Evolutionary conservation across 2,888 invertebrate genomes (phyloP), one percentile per base, ranked within the genome.

Genomic region (Tuberolachnus salignus): DNA sequence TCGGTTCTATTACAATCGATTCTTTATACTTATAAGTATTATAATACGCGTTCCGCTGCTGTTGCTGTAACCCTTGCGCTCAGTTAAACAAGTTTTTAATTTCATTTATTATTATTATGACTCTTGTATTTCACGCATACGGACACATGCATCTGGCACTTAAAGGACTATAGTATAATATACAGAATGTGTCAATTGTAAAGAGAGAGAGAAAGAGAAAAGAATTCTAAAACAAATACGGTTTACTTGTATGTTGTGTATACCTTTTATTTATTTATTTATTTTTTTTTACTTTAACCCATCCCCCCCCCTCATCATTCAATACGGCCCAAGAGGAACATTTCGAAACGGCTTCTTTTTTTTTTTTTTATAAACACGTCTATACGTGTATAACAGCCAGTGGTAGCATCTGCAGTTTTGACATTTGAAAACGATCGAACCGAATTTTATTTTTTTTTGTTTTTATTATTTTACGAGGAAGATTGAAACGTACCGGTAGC

Each of bases 371-470:
- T 16, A 42, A 70, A 61, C 34, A 61, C 72, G 3, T 49, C 4
- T 63, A 42, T 8, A 10, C 19, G 8, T 26, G 23, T 14, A 26
- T n/a, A 67, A 49, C 49, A 61, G 6, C 6, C 34, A 34, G 34
- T 6, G 6, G 61, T 46, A 23, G n/a, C 46, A 19, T 49, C 34
- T 19, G 46, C 13, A 6, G 0, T 72, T 34, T 72, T 61, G 72
- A 61, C 61, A 72, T 72, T 72, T 61, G 34, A 49, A 49, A 61
- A 61, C 72, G 72, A 61, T 61, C 72, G 21, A 61, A 34, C 26
- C 0, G 13, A 71, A 46, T 71, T n/a, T 46, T 26, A 23, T 11
- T 71, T 23, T 57, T 16, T 8, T 1, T 4, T 44, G 19, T n/a
- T 23, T 13, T 19, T 34, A 34, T 26, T 34, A 1, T 3, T 9